Percentiles rank a stretch among this genome's conserved stretches.
Evolutionary conservation across 1,140 invertebrate genomes (phyloP).

Genomic region (Triops cancriformis): DNA sequence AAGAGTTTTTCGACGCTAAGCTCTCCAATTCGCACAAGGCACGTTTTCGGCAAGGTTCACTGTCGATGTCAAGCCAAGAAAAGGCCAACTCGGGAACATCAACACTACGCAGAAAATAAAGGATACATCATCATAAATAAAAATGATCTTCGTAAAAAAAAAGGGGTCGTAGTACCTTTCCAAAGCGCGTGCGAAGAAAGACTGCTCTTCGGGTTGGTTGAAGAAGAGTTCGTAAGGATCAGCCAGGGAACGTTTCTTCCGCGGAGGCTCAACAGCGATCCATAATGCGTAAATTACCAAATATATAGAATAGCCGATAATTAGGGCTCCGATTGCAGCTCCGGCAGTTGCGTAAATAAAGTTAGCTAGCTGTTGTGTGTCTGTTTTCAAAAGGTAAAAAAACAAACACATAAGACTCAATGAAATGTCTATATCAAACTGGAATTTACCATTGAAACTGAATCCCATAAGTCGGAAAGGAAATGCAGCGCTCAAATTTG

Average conservation of each 20-base stretch:
- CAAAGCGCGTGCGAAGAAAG: neutral
- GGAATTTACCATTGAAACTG: neutral
- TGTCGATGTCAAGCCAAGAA: neutral
- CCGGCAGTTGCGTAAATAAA: neutral
- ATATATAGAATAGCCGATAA: neutral
- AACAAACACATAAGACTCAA: neutral
- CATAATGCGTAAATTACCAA: neutral
- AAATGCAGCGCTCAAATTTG: neutral
- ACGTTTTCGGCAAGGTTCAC: constrained; percentile 15
- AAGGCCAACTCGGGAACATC: neutral
- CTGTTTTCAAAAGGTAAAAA: neutral
- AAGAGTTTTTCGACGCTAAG: neutral
- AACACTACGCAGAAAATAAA: neutral
- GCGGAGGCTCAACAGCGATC: neutral
- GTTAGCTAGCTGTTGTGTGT: neutral
- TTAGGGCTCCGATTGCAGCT: neutral
- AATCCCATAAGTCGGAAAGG: neutral
- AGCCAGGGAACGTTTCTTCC: neutral
- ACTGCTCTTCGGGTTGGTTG: neutral
- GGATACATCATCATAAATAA: neutral
- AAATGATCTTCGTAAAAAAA: neutral
- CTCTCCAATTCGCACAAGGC: constrained; percentile 19
- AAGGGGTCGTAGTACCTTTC: neutral
- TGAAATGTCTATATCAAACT: neutral
- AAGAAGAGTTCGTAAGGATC: neutral